These are phyloP conservation scores for Pristionchus arcanus DNA, from an alignment of 2,888 invertebrate species.

Conservation along the genomic window DNA sequence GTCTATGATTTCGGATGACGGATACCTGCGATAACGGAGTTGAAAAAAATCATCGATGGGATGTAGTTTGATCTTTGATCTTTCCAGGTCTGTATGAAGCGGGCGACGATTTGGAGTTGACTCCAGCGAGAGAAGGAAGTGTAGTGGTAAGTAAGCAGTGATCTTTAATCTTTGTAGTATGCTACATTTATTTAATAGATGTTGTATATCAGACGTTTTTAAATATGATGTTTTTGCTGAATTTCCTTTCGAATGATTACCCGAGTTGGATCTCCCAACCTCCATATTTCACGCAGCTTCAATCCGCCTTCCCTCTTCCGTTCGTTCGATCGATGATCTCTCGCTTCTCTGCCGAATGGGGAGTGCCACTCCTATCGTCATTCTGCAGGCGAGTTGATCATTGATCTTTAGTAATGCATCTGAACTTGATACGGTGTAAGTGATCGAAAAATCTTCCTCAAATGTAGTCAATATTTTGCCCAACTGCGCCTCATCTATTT, in stretches of 20 bases:
- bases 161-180: slow-evolving; percentile 6
- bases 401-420: neutral
- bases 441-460: no score
- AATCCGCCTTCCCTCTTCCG: slow-evolving; percentile 63
- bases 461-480: no score
- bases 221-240: no score
- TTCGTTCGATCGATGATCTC: slow-evolving; percentile 63
- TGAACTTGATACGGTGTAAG: neutral
- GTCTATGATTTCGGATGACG: no score
- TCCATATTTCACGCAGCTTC: slow-evolving; percentile 55
- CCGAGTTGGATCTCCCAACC: neutral
- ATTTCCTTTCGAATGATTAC: no score
- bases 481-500: no score
- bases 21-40: no score
- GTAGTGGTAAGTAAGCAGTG: slow-evolving; percentile 19
- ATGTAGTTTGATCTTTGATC: slow-evolving; percentile 29
- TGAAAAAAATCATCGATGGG: neutral
- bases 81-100: slow-evolving; percentile 61
- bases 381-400: slow-evolving; percentile 59
- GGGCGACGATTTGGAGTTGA: slow-evolving; percentile 60
- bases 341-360: slow-evolving; percentile 66
- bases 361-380: slow-evolving; percentile 67
- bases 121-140: neutral
- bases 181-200: no score
- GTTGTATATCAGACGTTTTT: no score